These are phyloP conservation scores for Anticlea derivata DNA, from an alignment of 2,888 invertebrate genomes.

Conservation along the genomic window DNA sequence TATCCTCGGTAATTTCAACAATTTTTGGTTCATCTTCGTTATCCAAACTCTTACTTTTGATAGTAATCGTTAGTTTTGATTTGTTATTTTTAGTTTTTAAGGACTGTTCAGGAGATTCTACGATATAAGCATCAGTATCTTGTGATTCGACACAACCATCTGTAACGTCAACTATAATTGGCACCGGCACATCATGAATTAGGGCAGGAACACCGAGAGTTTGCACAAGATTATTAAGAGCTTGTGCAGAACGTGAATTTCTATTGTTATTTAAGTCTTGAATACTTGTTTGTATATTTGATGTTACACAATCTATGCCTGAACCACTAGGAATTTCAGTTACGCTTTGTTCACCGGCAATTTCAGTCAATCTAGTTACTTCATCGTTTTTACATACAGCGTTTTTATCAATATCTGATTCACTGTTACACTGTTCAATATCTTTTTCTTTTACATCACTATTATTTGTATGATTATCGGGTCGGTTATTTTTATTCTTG, in stretches of 20 bases:
- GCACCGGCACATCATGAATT: neutral
- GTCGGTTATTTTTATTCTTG: slow-evolving; percentile 67
- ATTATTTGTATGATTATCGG: slow-evolving; percentile 50
- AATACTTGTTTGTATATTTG: slow-evolving; percentile 12
- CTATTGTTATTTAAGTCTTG: slow-evolving; percentile 59
- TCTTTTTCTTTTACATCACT: slow-evolving; percentile 46
- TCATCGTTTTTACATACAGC: neutral
- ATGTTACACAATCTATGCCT: slow-evolving; percentile 1
- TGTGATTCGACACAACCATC: slow-evolving; percentile 16
- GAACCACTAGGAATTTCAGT: slow-evolving; percentile 11
- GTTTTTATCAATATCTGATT: slow-evolving; percentile 33
- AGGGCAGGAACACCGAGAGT: slow-evolving; percentile 11
- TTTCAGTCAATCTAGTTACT: slow-evolving; percentile 4
- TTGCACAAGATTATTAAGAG: slow-evolving; percentile 23
- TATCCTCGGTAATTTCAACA: slow-evolving; percentile 67
- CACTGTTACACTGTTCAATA: slow-evolving; percentile 41
- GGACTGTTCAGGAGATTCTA: slow-evolving; percentile 72
- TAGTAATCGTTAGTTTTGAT: slow-evolving; percentile 56
- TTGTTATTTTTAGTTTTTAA: slow-evolving; percentile 45
- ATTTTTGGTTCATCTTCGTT: slow-evolving; percentile 75
- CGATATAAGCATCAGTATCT: slow-evolving; percentile 53
- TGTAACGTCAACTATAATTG: slow-evolving; percentile 13
- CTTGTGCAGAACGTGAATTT: slow-evolving; percentile 31
- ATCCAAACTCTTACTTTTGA: slow-evolving; percentile 79
- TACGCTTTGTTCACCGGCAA: slow-evolving; percentile 8